Evolutionary conservation across 2,113 vertebrate genomes (phyloP).

Genomic region (Grammomys surdaster): DNA sequence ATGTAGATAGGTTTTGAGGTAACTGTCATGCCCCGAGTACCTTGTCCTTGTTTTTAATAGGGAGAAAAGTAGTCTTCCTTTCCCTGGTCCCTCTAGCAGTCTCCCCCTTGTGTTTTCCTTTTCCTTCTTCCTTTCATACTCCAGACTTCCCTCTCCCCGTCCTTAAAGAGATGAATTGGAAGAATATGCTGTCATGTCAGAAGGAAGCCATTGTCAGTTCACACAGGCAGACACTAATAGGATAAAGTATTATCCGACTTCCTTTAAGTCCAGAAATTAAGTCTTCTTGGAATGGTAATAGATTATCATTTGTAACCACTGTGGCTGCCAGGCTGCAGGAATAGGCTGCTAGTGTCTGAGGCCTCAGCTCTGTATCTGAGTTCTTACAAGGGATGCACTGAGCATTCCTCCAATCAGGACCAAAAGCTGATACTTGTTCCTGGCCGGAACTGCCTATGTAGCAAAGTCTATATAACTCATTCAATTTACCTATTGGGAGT

Average conservation of each 20-base stretch:
- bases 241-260: slow-evolving; percentile 77
- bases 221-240: slow-evolving; percentile 74
- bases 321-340: neutral
- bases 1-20: neutral
- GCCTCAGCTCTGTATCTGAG: slow-evolving; percentile 37
- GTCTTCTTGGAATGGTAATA: slow-evolving; percentile 71
- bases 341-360: neutral
- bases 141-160: slow-evolving; percentile 37
- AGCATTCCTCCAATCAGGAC: neutral
- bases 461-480: neutral
- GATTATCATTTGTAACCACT: slow-evolving; percentile 63
- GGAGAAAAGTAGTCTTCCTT: slow-evolving; percentile 2
- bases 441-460: neutral
- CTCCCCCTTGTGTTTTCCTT: slow-evolving; percentile 23
- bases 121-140: slow-evolving; percentile 41
- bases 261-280: slow-evolving; percentile 82
- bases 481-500: neutral
- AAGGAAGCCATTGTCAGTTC: slow-evolving; percentile 74
- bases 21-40: neutral
- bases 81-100: neutral
- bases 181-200: slow-evolving; percentile 67
- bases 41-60: neutral
- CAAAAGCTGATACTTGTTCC: neutral
- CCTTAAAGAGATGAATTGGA: slow-evolving; percentile 73
- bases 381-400: neutral